phyloP scores from a whole-genome alignment of 1,140 invertebrate species.

The Leptinotarsa lineolata region DNA sequence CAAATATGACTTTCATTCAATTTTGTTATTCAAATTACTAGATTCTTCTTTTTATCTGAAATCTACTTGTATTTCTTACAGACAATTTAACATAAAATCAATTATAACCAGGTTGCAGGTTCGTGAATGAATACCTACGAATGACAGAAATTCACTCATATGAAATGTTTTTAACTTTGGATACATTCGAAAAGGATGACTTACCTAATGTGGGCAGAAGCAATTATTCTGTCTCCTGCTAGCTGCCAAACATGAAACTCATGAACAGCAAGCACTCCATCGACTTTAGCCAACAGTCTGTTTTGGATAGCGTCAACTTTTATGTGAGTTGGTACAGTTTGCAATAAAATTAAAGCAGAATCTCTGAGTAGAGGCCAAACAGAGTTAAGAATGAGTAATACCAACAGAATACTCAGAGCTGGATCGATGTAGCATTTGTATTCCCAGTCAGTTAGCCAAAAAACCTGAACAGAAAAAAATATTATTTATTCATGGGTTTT shows the following conservation, averaged over 20 bases:
- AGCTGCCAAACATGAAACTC: constrained; percentile 95
- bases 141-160: too few species aligned
- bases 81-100: too few species aligned
- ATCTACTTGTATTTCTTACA: too few species aligned
- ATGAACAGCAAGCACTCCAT: constrained; percentile 89
- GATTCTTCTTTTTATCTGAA: too few species aligned
- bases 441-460: constrained; percentile 85
- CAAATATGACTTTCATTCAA: too few species aligned
- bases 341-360: constrained; percentile 85
- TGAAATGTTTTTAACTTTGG: too few species aligned
- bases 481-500: background rate
- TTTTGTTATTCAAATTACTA: too few species aligned
- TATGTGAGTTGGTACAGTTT: constrained; percentile 92
- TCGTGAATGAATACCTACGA: too few species aligned
- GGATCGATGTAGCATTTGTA: constrained; percentile 91
- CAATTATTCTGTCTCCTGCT: constrained; percentile 89
- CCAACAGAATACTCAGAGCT: constrained; percentile 82
- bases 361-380: constrained; percentile 87
- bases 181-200: background rate
- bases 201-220: constrained; percentile 87
- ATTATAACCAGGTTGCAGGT: too few species aligned
- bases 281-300: constrained; percentile 81
- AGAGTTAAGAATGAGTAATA: constrained; percentile 78
- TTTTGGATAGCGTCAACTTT: constrained; percentile 88
- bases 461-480: constrained; percentile 58